These are phyloP conservation scores for Delichon dasypus DNA, from an alignment of 2,797 vertebrate genomes.

Conservation along the genomic window DNA sequence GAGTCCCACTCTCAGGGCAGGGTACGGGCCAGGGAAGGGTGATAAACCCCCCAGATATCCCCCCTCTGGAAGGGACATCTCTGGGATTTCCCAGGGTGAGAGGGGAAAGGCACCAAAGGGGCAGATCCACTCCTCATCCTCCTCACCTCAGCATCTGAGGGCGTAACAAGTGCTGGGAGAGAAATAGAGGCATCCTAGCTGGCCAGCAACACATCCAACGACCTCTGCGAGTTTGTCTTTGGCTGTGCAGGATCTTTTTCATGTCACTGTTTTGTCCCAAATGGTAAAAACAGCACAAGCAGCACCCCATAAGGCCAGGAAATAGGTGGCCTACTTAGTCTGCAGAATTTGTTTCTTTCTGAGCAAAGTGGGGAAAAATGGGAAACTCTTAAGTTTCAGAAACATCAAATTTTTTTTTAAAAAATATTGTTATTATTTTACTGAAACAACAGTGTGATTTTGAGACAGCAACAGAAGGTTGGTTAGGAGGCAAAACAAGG, in stretches of 20 bases:
- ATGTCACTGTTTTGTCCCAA: background rate
- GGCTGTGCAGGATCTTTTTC: background rate
- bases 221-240: background rate
- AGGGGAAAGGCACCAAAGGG: background rate
- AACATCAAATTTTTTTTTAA: background rate
- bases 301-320: background rate
- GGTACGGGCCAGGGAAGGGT: accelerated
- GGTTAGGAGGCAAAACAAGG: background rate
- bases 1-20: background rate
- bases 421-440: background rate
- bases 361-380: background rate
- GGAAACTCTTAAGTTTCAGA: background rate
- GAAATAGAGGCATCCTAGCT: background rate
- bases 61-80: background rate
- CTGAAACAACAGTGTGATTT: background rate
- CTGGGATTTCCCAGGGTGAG: background rate
- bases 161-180: background rate
- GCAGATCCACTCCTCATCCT: background rate
- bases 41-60: accelerated
- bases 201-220: accelerated
- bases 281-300: background rate
- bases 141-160: background rate
- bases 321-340: background rate
- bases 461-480: background rate
- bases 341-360: background rate